Conservation (phyloP, 2,888 invertebrate species). For the Frankliniella intonsa region DNA sequence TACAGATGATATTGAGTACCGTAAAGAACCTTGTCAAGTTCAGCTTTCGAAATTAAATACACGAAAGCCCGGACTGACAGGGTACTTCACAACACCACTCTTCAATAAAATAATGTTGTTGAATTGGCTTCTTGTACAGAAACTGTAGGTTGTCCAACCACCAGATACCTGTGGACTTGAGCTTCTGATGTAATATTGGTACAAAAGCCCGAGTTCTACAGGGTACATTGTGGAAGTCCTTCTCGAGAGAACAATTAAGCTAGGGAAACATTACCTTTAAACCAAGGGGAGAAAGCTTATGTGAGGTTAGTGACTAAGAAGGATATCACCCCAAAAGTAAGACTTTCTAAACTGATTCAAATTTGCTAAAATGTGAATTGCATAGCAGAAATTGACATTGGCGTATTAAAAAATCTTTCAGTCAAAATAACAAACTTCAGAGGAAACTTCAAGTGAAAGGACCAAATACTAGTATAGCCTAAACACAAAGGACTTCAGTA, state of each 20-base stretch:
- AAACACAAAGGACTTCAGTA: not conserved
- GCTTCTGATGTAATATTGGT: not conserved
- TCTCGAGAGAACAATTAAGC: not conserved
- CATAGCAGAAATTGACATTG: too few relatives aligned
- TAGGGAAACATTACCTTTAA: not conserved
- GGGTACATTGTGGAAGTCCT: not conserved
- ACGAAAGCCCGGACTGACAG: slow-evolving; percentile 25
- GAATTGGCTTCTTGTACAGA: not conserved
- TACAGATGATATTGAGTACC: not conserved
- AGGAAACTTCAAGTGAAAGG: not conserved
- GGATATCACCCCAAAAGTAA: not conserved
- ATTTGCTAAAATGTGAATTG: too few relatives aligned
- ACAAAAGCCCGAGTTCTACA: slow-evolving; percentile 26
- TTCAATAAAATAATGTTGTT: not conserved
- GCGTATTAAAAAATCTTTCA: too few relatives aligned
- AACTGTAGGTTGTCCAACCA: not conserved
- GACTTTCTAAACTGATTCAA: too few relatives aligned
- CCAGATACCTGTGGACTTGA: slow-evolving; percentile 18
- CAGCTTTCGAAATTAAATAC: not conserved
- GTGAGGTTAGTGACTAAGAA: slow-evolving; percentile 5
- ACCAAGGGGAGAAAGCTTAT: not conserved
- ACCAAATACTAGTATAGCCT: not conserved
- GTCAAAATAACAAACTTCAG: too few relatives aligned
- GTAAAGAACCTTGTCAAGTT: slow-evolving; percentile 11
- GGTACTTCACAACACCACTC: not conserved